Evolutionary conservation across 2,797 vertebrate genomes (phyloP), one percentile per base, ranked within the genome.

Genomic region (Microctenopoma stevenorrisi): DNA sequence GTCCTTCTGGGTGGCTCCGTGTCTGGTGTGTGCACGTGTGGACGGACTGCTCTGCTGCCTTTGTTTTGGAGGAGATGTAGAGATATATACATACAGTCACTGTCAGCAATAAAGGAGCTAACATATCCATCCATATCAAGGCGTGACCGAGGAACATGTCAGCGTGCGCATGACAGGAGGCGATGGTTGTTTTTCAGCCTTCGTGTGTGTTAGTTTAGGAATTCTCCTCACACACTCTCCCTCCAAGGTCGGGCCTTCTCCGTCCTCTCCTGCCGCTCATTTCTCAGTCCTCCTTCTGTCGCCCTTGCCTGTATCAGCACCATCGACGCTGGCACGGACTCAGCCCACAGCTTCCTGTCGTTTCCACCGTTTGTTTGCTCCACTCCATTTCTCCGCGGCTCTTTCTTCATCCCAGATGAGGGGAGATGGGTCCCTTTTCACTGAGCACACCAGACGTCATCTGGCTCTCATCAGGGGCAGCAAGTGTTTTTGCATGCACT

Each of bases 381-480:
- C 85, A 82, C 68, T 84, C 74, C 76, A 87, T 88, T 86, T 87
- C 75, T 84, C 60, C 70, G 68, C 51, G 63, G 65, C 67, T 66
- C 72, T 74, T 83, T 81, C 81, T 86, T 49, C 78, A 62, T 79
- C 80, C 86, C 83, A 84, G 79, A 86, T 86, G 81, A 76, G 61
- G 51, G 13, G 62, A 67, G 82, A 82, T 64, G 80, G 89, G 76
- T 87, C 80, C 57, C 75, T 81, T 89, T 86, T 83, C 79, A 75
- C 40, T 16, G 30, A 67, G 71, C 47, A 0, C 66, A 55, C 82
- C 68, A 11, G 79, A 48, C 47, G 22, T 90, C 85, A 90, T 90
- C 88, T 91, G 89, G 87, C 81, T 89, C 78, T 83, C 81, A 86
- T 90, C 74, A 86, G 52, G 64, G 18, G 26, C 50, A 77, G 81